Evolutionary conservation across 2,113 vertebrate species (phyloP).

Genomic region (Platichthys stellatus): DNA sequence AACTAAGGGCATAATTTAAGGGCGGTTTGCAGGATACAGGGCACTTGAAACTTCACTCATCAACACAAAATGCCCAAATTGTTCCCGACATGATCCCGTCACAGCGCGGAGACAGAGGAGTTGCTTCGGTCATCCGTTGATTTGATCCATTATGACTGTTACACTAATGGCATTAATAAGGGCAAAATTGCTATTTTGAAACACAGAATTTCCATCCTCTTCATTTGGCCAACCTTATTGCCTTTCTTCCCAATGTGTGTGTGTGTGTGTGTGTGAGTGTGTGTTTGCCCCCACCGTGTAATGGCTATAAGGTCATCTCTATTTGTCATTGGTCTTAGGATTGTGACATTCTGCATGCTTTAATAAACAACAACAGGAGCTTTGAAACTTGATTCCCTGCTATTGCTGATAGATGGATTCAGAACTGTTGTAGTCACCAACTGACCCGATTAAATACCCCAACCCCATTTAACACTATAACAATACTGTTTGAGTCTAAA

Average conservation of each 20-base stretch:
- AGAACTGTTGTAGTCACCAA: conserved; percentile 42
- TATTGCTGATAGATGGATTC: conserved; percentile 82
- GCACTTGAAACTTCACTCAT: conserved; percentile 77
- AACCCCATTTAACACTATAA: conserved; percentile 27
- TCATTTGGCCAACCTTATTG: conserved; percentile 61
- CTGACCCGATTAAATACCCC: conserved; percentile 56
- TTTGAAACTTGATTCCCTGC: conserved; percentile 80
- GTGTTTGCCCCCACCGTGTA: conserved; percentile 33
- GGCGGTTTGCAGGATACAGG: conserved; percentile 52
- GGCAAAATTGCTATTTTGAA: conserved; percentile 85
- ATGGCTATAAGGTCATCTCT: conserved; percentile 66
- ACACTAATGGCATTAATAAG: conserved; percentile 89
- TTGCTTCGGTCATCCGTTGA: conserved; percentile 82
- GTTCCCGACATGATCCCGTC: conserved; percentile 81
- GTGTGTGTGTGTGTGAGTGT: not conserved
- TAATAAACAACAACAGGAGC: conserved; percentile 72
- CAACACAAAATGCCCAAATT: conserved; percentile 81
- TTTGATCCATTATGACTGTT: conserved; percentile 86
- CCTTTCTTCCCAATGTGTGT: conserved; percentile 18
- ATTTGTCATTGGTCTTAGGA: conserved; percentile 59
- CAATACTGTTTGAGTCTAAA: conserved; percentile 18
- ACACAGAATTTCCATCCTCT: conserved; percentile 74
- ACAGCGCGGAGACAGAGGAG: conserved; percentile 79
- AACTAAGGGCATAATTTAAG: conserved; percentile 52
- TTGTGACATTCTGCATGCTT: conserved; percentile 77